A percentile compares a stretch with the other conserved stretches of the same genome.
Conservation (phyloP, 2,113 vertebrate genomes). For the Clupea harengus region DNA sequence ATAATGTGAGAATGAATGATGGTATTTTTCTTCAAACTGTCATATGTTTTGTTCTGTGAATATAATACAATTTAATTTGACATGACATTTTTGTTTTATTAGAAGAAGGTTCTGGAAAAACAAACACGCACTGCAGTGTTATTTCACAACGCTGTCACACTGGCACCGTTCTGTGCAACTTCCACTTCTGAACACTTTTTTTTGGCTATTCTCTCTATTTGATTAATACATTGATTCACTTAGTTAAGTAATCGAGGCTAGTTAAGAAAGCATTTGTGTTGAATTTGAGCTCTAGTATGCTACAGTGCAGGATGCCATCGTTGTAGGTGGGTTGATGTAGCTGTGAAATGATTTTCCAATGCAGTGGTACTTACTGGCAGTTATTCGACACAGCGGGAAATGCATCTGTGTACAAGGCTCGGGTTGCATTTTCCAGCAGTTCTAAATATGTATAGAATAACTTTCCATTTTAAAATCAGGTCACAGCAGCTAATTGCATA, state of each 20-base stretch:
- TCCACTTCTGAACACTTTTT: too few relatives aligned
- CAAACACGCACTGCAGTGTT: neutral
- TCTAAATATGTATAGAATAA: neutral
- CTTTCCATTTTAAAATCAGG: slow-evolving; percentile 3
- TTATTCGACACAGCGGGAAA: neutral
- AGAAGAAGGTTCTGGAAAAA: neutral
- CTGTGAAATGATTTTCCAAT: neutral
- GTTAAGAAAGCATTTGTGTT: too few relatives aligned
- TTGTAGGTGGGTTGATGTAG: neutral
- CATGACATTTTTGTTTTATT: neutral
- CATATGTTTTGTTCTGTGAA: slow-evolving; percentile 6
- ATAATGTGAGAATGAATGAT: neutral
- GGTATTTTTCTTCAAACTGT: neutral
- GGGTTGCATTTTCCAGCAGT: neutral
- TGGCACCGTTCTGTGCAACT: neutral
- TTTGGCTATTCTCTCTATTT: too few relatives aligned
- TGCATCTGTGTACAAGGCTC: neutral
- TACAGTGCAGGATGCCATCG: too few relatives aligned
- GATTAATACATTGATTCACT: too few relatives aligned
- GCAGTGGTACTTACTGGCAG: neutral
- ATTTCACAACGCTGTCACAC: neutral
- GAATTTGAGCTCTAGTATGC: too few relatives aligned
- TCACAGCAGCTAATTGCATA: slow-evolving; percentile 3
- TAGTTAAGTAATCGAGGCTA: too few relatives aligned
- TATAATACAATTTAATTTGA: neutral